phyloP scores from a whole-genome alignment of 2,888 invertebrate species.

The Antitype chi region DNA sequence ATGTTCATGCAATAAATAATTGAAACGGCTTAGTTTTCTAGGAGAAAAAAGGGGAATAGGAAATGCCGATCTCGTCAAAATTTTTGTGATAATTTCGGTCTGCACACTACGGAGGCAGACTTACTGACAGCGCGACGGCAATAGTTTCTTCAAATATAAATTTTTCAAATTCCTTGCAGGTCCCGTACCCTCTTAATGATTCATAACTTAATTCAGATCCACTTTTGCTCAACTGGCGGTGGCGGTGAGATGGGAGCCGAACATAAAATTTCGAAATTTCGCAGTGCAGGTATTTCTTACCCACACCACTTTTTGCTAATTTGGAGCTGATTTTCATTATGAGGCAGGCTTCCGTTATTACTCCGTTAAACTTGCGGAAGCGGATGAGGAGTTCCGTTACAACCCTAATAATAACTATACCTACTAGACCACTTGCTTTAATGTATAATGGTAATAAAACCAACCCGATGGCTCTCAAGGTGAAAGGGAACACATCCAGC shows the following conservation, averaged over 20 bases:
- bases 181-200: too few relatives aligned
- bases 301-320: not conserved
- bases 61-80: too few relatives aligned
- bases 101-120: too few relatives aligned
- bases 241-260: not conserved
- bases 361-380: too few relatives aligned
- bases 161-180: too few relatives aligned
- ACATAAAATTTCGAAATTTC: not conserved
- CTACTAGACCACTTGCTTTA: not conserved
- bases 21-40: too few relatives aligned
- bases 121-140: too few relatives aligned
- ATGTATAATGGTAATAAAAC: slow-evolving; percentile 3
- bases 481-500: slow-evolving; percentile 92
- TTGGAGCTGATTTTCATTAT: not conserved
- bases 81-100: too few relatives aligned
- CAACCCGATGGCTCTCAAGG: slow-evolving; percentile 90
- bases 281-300: not conserved
- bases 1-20: too few relatives aligned
- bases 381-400: not conserved
- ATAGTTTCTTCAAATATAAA: too few relatives aligned
- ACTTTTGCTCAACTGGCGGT: not conserved
- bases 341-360: not conserved
- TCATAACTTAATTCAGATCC: not conserved
- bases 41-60: too few relatives aligned
- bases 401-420: not conserved